Conservation (phyloP, 2,113 vertebrate species). For the Psilopogon haemacephalus region DNA sequence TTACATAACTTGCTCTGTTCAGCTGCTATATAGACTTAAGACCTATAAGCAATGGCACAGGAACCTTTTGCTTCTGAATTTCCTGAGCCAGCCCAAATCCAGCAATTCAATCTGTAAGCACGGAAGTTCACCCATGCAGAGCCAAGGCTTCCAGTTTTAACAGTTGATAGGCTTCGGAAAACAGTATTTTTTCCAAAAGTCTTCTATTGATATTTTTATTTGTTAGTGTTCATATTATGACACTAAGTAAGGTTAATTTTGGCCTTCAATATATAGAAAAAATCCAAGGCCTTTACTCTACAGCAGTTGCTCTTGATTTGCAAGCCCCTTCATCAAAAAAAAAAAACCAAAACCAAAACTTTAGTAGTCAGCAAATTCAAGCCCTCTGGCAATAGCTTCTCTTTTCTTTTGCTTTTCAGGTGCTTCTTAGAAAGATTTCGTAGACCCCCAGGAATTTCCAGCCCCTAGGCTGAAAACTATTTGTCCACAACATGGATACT, state of each 20-base stretch:
- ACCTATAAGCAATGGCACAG: conserved; percentile 15
- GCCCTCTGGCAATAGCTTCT: not conserved
- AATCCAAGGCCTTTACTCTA: not conserved
- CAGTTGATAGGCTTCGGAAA: accelerated
- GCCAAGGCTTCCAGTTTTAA: not conserved
- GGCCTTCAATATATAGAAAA: not conserved
- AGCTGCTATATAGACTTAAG: not conserved
- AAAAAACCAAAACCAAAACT: too few species aligned
- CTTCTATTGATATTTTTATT: not conserved
- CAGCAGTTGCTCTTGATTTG: not conserved
- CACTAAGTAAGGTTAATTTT: not conserved
- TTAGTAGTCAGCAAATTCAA: not conserved
- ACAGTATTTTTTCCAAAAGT: not conserved
- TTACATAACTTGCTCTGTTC: not conserved
- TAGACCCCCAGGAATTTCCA: not conserved
- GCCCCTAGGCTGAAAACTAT: not conserved
- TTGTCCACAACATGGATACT: not conserved
- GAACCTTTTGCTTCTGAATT: conserved; percentile 36
- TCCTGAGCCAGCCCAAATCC: not conserved
- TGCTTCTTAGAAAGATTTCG: not conserved
- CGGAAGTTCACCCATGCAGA: not conserved
- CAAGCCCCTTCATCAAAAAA: not conserved
- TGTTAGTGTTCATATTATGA: too few species aligned
- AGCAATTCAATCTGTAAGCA: conserved; percentile 4
- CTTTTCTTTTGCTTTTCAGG: not conserved